These are phyloP conservation scores for rabbit (Oryctolagus cuniculus) DNA, from an alignment of 2,113 vertebrate genomes.

Conservation along the genomic window DNA sequence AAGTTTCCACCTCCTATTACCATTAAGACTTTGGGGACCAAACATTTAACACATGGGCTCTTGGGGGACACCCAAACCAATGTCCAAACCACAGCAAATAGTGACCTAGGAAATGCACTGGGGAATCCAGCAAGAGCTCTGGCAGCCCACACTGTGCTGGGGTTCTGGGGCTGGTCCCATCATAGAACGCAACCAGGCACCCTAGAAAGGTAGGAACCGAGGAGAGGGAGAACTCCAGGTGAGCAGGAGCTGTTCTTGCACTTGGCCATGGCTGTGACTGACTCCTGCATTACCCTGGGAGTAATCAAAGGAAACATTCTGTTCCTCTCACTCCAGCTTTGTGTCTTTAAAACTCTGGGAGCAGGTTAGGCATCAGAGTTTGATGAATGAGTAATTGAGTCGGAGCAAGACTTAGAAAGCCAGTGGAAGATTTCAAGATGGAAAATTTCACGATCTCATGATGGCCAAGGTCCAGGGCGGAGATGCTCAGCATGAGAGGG, in stretches of 20 bases:
- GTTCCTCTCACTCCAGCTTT: neutral
- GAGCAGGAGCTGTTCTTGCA: neutral
- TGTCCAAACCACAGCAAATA: neutral
- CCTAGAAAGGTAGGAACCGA: neutral
- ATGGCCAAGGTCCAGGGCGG: slow-evolving; percentile 8
- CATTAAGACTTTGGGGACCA: too few species aligned
- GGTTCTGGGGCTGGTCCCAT: neutral
- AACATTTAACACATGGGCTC: too few species aligned
- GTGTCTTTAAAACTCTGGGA: neutral
- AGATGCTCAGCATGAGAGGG: neutral
- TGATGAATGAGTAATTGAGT: neutral
- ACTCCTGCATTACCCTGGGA: neutral
- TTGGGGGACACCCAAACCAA: too few species aligned
- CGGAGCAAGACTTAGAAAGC: slow-evolving; percentile 3
- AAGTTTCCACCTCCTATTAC: too few species aligned
- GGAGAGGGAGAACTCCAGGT: neutral
- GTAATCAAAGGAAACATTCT: neutral
- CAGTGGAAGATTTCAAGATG: slow-evolving; percentile 58
- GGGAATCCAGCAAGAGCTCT: neutral
- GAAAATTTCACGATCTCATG: slow-evolving; percentile 58
- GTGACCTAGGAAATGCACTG: too few species aligned
- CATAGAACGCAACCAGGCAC: neutral
- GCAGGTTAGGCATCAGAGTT: neutral
- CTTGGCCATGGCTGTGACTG: neutral
- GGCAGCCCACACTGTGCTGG: too few species aligned